Evolutionary conservation across 2,888 invertebrate species (phyloP), one percentile per base, ranked within the genome.

Genomic region (Caenorhabditis macrosperma): DNA sequence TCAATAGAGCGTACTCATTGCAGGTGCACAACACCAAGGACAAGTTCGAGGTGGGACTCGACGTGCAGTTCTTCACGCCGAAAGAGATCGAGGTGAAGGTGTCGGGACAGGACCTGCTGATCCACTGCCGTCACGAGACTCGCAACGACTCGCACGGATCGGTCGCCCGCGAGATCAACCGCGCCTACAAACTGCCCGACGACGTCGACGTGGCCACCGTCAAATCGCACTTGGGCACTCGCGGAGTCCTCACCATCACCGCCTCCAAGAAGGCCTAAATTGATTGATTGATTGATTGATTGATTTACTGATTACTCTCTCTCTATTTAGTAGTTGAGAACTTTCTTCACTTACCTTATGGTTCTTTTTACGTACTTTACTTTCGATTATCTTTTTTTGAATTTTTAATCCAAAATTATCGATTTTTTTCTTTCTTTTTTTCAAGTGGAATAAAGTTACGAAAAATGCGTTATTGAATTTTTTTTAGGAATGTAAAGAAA

Each of bases 51-150:
- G 86, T 87, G 54, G 85, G 86, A 69, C 86, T 87, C 61, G 86
- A 87, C 67, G 85, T 85, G 20, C 84, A 84, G 60, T 85, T 84
- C 80, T 87, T 87, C 85, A 82, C 86, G 26, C 86, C 87, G 68
- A 86, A 84, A 44, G 86, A 86, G 64, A 85, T 86, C 64, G 83
- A 89, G 85, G 89, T 89, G 38, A 90, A 90, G 72, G 89, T 90
- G 12, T 81, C 84, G 41, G 88, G 88, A 35, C 85, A 89, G 46
- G 87, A 89, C 26, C 82, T 90, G 57, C 82, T 88, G 38, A 87
- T 89, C 71, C 85, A 89, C 77, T 89, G 87, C 78, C 83, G 86
- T 54, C 90, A 90, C 82, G 90, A 90, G 82, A 75, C 77, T 28
- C 86, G 88, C 74, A 82, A 44, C 44, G 88, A 88, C 76, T 72